Base-by-base conservation (phyloP, 1,140 invertebrate genomes). In the Bombyx mandarina region DNA sequence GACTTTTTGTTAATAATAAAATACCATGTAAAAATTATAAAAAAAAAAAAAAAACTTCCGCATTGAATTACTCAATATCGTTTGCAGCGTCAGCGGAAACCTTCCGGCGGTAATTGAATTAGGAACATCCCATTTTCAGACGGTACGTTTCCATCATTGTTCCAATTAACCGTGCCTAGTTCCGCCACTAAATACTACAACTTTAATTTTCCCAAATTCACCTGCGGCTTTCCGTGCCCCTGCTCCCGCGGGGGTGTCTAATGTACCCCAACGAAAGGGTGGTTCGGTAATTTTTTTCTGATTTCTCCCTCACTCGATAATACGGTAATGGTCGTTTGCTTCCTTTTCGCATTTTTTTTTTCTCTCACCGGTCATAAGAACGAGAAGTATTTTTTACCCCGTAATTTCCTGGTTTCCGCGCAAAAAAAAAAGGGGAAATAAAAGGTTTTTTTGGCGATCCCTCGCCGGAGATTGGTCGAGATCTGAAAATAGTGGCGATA, bases 201-300 rank as follows among this genome's bases (percentile, higher is more conserved):
- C 73, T 86, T 86, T 84, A 82, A 86, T 82, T 86, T 83, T 78
- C 79, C 78, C 75, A 84, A 86, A 86, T 84, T 83, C 79, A 84
- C 83, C 80, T 86, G 80, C 62, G 81, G 78, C 79, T 78, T 76
- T 82, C 75, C 68, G 60, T 73, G 72, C 73, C 79, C 77, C 74
- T 77, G 76, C 71, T 58, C 77, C 77, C 73, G 71, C 75, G 67
- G 64, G 69, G 76, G 76, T 70, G 79, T 79, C 72, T 80, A 80
- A 77, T 76, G 77, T 81, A 79, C 52, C 52, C 52, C 52, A 77
- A 85, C 80, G 78, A 83, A 86, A 77, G 80, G 83, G 82, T 79
- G 81, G 79, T 75, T 64, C 70, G 70, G 54, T 74, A 75, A 77
- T 77, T 82, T 86, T 86, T 86, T 86, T 84, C 82, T 79, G 75